Conservation (phyloP, 2,888 invertebrate species). For the Aspidiotus rigidus region DNA sequence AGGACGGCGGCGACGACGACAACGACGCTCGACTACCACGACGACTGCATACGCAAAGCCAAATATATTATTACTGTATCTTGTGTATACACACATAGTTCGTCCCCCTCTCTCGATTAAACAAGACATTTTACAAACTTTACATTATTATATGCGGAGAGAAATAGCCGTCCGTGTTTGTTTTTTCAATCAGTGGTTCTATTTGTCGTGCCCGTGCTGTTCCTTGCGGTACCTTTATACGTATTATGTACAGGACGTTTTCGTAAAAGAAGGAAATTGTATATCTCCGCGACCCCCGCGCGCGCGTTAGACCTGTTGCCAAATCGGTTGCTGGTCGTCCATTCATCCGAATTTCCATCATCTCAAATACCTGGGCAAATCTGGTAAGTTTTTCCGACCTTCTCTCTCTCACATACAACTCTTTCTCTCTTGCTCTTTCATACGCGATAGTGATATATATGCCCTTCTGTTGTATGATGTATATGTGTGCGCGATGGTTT, state of each 20-base stretch:
- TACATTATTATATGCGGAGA: conserved; percentile 20
- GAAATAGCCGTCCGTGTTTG: conserved; percentile 43
- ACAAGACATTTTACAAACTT: conserved; percentile 37
- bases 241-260: neutral
- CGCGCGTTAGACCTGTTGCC: conserved; percentile 37
- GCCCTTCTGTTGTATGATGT: conserved; percentile 6
- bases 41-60: no score
- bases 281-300: conserved; percentile 13
- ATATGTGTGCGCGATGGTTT: conserved; percentile 6
- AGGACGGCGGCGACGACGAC: conserved; percentile 36
- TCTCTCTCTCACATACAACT: neutral
- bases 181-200: conserved; percentile 50
- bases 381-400: neutral
- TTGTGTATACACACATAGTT: conserved; percentile 38
- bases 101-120: conserved; percentile 40
- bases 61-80: no score
- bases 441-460: neutral
- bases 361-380: conserved; percentile 18
- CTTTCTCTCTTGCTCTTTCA: no score
- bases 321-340: conserved; percentile 33
- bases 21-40: no score
- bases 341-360: conserved; percentile 24
- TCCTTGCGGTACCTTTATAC: neutral
- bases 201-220: conserved; percentile 34
- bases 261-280: conserved; percentile 27